Conservation (phyloP, 2,113 vertebrate genomes). For the Dipodomys stephensi region DNA sequence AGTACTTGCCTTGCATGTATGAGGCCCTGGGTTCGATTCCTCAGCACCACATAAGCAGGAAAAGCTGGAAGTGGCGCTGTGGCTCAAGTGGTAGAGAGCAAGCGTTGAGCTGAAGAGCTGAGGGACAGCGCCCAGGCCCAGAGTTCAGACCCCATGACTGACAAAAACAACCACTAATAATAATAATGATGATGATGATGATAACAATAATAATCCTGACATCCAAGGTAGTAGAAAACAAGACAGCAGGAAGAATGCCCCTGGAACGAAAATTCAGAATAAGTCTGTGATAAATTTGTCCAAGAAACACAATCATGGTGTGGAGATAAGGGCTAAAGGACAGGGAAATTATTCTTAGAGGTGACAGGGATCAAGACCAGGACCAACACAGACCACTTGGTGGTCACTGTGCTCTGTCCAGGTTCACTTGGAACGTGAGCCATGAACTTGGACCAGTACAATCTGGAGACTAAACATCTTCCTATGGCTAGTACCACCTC, state of each 20-base stretch:
- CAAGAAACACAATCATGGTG: not conserved
- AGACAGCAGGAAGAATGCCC: not conserved
- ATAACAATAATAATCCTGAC: not conserved
- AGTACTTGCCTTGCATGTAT: too few species aligned
- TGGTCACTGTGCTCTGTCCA: not conserved
- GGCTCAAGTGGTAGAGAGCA: too few species aligned
- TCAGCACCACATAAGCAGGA: too few species aligned
- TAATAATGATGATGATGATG: too few species aligned
- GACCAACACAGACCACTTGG: not conserved
- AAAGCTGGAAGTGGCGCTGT: too few species aligned
- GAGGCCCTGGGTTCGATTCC: too few species aligned
- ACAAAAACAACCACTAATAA: too few species aligned
- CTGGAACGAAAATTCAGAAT: not conserved
- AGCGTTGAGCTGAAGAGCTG: too few species aligned
- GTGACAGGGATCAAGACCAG: not conserved
- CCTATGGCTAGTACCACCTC: not conserved
- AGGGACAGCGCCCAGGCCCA: too few species aligned
- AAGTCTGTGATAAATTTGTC: not conserved
- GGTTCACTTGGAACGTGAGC: not conserved
- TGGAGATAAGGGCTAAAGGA: too few species aligned
- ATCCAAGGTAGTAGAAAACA: not conserved
- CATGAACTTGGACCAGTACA: too few species aligned
- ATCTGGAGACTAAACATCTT: too few species aligned
- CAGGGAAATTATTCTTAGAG: not conserved
- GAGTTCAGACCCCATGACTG: not conserved